Percentiles rank a stretch among this genome's conserved stretches.
These are phyloP conservation scores for Allophyes oxyacanthae DNA, from an alignment of 2,888 invertebrate genomes.

Conservation along the genomic window DNA sequence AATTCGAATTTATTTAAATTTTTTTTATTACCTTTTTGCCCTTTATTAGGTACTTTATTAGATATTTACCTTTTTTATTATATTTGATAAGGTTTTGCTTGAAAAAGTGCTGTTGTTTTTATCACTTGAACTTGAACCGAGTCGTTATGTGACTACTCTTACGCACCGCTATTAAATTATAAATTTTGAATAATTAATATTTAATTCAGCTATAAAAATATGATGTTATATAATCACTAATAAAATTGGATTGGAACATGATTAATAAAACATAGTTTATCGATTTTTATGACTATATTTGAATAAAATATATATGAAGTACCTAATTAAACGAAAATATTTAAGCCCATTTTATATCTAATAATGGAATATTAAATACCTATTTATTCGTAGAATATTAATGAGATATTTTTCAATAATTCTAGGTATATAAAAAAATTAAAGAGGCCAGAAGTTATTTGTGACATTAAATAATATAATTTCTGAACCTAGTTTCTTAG, in stretches of 20 bases:
- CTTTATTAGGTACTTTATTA: no score
- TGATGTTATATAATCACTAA: slow-evolving; percentile 15
- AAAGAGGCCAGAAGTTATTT: background rate
- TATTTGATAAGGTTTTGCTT: no score
- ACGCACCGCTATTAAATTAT: slow-evolving; percentile 19
- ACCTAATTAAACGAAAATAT: slow-evolving; percentile 22
- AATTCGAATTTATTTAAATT: slow-evolving; percentile 15
- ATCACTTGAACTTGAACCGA: no score
- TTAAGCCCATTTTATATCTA: slow-evolving; percentile 15
- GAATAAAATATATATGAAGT: slow-evolving; percentile 36
- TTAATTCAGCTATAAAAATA: slow-evolving; percentile 34
- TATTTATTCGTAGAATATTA: slow-evolving; percentile 35
- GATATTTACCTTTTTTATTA: no score
- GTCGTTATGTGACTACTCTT: slow-evolving; percentile 10
- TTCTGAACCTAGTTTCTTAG: no score
- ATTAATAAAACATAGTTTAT: slow-evolving; percentile 52
- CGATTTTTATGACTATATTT: slow-evolving; percentile 50
- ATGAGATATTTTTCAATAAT: slow-evolving; percentile 29
- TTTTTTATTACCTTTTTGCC: no score
- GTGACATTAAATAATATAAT: no score
- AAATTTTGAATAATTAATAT: slow-evolving; percentile 35
- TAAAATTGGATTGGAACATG: slow-evolving; percentile 37
- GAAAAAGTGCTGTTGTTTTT: no score
- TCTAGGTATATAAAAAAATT: slow-evolving; percentile 32
- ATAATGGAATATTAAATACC: slow-evolving; percentile 16